A percentile compares a stretch with the other conserved stretches of the same genome.
These are phyloP conservation scores for Leucozona laternaria DNA, from an alignment of 2,888 invertebrate species.

Conservation along the genomic window DNA sequence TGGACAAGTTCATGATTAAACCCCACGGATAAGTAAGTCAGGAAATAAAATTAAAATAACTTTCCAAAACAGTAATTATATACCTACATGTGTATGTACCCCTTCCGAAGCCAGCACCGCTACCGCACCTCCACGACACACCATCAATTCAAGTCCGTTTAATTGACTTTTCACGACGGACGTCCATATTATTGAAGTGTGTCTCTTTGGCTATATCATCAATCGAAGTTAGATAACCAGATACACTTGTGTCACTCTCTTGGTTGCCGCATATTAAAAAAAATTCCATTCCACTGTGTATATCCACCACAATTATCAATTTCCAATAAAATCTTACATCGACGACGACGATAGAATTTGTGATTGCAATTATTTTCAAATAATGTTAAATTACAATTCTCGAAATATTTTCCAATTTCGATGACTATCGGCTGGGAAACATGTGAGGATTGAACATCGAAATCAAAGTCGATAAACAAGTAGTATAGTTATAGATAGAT, in stretches of 20 bases:
- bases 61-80: slow-evolving; percentile 70
- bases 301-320: slow-evolving; percentile 54
- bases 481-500: not conserved
- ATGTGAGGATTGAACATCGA: slow-evolving; percentile 6
- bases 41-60: slow-evolving; percentile 64
- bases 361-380: slow-evolving; percentile 71
- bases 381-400: slow-evolving; percentile 64
- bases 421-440: slow-evolving; percentile 22
- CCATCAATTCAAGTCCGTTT: slow-evolving; percentile 42
- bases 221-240: slow-evolving; percentile 28
- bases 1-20: slow-evolving; percentile 64
- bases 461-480: slow-evolving; percentile 3
- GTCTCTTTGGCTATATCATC: slow-evolving; percentile 30
- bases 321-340: slow-evolving; percentile 72
- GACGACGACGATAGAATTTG: slow-evolving; percentile 49
- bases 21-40: slow-evolving; percentile 49
- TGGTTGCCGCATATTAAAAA: slow-evolving; percentile 18
- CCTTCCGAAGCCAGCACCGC: not conserved
- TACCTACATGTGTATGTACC: not conserved
- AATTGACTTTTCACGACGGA: slow-evolving; percentile 69
- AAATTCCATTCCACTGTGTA: slow-evolving; percentile 39
- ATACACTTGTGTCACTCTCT: slow-evolving; percentile 47
- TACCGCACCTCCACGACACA: not conserved
- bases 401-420: slow-evolving; percentile 39
- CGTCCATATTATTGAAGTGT: not conserved